A percentile compares a stretch with the other conserved stretches of the same genome.
Conservation (phyloP, 2,113 vertebrate species). For the Tychaedon coryphoeus region DNA sequence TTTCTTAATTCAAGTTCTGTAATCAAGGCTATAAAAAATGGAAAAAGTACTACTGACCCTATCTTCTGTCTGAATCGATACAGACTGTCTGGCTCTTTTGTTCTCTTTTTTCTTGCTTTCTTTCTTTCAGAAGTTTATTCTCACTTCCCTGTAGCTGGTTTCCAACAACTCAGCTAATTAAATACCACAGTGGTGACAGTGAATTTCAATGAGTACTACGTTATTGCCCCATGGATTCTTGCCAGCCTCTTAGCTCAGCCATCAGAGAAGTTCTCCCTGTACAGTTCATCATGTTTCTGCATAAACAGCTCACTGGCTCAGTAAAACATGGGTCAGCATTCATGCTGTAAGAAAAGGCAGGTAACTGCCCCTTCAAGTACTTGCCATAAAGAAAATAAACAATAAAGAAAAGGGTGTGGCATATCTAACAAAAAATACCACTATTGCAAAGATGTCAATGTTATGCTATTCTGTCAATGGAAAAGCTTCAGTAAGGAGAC, state of each 20-base stretch:
- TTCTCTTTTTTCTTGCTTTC: conserved; percentile 5
- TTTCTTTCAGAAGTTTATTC: conserved; percentile 17
- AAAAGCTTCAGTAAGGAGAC: not conserved
- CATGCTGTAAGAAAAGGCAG: not conserved
- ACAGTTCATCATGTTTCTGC: not conserved
- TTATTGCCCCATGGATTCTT: conserved; percentile 1
- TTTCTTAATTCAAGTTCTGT: not conserved
- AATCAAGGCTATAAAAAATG: not conserved
- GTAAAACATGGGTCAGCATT: not conserved
- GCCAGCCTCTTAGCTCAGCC: conserved; percentile 39
- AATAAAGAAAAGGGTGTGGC: not conserved
- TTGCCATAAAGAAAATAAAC: not conserved
- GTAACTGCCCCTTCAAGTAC: not conserved
- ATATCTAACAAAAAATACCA: not conserved
- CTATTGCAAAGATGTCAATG: not conserved
- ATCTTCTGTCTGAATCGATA: conserved; percentile 14
- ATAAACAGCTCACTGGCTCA: not conserved
- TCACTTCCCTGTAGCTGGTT: conserved; percentile 34
- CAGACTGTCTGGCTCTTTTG: conserved; percentile 21
- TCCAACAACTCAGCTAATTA: conserved; percentile 73
- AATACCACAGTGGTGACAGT: conserved; percentile 70
- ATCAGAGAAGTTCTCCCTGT: not conserved
- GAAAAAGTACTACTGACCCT: not conserved
- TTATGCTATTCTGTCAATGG: not conserved
- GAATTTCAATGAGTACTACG: conserved; percentile 67